These are phyloP conservation scores for Limnephilus rhombicus DNA, from an alignment of 2,888 invertebrate genomes.

Conservation along the genomic window DNA sequence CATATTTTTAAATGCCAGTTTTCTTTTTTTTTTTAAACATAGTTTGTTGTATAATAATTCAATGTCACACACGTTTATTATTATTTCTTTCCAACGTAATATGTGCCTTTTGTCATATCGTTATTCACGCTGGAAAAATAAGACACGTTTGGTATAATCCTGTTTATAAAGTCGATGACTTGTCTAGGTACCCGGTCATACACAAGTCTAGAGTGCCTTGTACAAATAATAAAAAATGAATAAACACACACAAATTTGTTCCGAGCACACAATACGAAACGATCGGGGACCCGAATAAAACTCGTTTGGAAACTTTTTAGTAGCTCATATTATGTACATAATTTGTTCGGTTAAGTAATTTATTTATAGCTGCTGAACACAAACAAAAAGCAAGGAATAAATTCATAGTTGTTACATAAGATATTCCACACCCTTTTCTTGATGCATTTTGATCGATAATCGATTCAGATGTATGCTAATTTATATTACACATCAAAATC, in stretches of 20 bases:
- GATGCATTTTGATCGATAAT: conserved; percentile 17
- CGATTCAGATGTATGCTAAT: conserved; percentile 24
- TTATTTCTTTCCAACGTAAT: not conserved
- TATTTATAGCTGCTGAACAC: not conserved
- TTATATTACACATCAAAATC: conserved; percentile 18
- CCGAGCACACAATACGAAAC: conserved; percentile 1
- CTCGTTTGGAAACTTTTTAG: not conserved
- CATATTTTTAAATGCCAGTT: not conserved
- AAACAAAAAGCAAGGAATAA: not conserved
- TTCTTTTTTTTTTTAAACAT: not conserved
- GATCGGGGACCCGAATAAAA: not conserved
- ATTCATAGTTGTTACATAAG: conserved; percentile 2
- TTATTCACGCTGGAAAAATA: not conserved
- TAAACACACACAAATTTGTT: not conserved
- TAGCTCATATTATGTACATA: not conserved
- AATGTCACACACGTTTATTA: not conserved
- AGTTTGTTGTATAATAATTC: not conserved
- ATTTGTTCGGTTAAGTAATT: not conserved
- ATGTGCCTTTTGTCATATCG: not conserved
- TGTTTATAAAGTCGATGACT: conserved; percentile 11
- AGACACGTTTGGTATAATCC: conserved; percentile 16
- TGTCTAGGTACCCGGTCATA: not conserved
- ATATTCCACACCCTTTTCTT: not conserved
- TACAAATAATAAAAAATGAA: conserved; percentile 25
- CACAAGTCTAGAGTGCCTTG: not conserved